Evolutionary conservation across 1,140 invertebrate species (phyloP).

Genomic region (Polypedilum vanderplanki): DNA sequence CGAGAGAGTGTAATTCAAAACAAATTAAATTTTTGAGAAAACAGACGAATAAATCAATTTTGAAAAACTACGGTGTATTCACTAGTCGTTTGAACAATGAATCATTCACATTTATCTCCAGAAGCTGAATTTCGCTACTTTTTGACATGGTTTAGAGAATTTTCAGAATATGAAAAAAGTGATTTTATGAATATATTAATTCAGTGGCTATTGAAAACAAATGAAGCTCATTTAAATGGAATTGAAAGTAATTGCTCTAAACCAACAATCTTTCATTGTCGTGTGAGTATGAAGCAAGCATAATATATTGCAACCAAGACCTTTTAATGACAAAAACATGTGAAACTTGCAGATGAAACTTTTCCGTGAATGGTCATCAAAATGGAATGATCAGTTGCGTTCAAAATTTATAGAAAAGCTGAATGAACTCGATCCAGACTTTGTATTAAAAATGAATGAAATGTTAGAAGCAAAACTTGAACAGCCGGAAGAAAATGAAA

Average conservation of each 20-base stretch:
- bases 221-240: constrained; percentile 60
- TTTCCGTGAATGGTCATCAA: constrained; percentile 77
- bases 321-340: too few species aligned
- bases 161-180: constrained; percentile 75
- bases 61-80: background rate
- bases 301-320: too few species aligned
- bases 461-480: constrained; percentile 46
- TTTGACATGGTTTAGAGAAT: constrained; percentile 80
- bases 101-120: background rate
- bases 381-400: constrained; percentile 70
- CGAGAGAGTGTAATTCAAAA: too few species aligned
- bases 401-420: constrained; percentile 60
- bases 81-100: background rate
- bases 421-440: constrained; percentile 60
- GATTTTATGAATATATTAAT: constrained; percentile 75
- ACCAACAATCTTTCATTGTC: constrained; percentile 81
- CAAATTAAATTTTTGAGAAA: too few species aligned
- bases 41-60: too few species aligned
- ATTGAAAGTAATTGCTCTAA: constrained; percentile 58
- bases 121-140: constrained; percentile 71
- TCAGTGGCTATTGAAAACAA: constrained; percentile 53
- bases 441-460: constrained; percentile 60
- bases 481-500: background rate
- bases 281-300: constrained; percentile 54
- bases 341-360: constrained; percentile 57